Evolutionary conservation across 2,797 vertebrate species (phyloP).

Genomic region (Xiphorhynchus erythropygius): DNA sequence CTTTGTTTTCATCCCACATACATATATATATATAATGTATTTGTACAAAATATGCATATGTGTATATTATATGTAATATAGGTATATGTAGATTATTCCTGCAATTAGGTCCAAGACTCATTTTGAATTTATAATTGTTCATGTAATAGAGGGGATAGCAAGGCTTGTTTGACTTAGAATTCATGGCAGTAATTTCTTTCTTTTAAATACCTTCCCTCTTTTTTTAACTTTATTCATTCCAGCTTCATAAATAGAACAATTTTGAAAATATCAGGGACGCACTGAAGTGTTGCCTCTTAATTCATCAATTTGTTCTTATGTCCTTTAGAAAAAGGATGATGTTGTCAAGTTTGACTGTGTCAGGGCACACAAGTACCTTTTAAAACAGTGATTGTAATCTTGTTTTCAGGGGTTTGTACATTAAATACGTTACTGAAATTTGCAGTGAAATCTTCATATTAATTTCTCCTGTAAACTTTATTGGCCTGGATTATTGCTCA

Average conservation of each 20-base stretch:
- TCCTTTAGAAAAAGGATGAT: background rate
- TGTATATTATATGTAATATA: background rate
- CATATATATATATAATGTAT: no score
- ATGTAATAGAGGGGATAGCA: background rate
- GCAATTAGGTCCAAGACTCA: background rate
- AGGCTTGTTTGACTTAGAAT: conserved; percentile 10
- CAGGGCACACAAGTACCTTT: background rate
- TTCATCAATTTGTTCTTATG: background rate
- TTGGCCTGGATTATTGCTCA: background rate
- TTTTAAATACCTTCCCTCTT: background rate
- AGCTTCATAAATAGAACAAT: background rate
- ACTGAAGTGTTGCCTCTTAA: background rate
- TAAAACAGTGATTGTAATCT: background rate
- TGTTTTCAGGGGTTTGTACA: background rate
- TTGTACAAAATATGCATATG: background rate
- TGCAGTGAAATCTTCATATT: background rate
- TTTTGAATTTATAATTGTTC: conserved; percentile 4
- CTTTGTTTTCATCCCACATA: conserved; percentile 15
- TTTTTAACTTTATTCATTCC: background rate
- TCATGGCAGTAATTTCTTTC: background rate
- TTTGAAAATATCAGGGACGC: background rate
- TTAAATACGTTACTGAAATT: background rate
- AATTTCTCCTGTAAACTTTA: conserved; percentile 4
- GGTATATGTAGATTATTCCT: background rate
- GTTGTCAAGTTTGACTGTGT: background rate